phyloP scores from a whole-genome alignment of 2,797 vertebrate species.

The Picus viridis region DNA sequence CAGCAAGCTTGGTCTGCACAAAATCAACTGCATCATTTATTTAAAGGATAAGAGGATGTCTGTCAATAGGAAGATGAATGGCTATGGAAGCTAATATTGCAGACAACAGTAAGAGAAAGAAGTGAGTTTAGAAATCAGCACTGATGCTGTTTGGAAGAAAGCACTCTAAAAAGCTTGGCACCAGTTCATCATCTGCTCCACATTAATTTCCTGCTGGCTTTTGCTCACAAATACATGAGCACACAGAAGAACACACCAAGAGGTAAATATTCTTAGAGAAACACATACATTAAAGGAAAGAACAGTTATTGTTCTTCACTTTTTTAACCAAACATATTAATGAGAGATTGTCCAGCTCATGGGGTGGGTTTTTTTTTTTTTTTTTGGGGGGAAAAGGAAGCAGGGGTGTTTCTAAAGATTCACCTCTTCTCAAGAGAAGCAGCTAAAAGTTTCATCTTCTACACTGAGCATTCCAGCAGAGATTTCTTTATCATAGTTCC shows the following conservation, averaged over 20 bases:
- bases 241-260: neutral
- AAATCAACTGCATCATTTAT: constrained; percentile 37
- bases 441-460: neutral
- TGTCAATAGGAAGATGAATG: constrained; percentile 33
- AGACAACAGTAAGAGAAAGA: neutral
- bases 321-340: neutral
- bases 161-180: neutral
- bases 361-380: too few relatives aligned
- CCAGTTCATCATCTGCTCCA: neutral
- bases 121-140: neutral
- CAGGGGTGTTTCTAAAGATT: neutral
- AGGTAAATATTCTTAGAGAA: neutral
- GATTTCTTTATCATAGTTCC: neutral
- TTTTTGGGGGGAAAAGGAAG: too few relatives aligned
- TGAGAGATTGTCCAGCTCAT: neutral
- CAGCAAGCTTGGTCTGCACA: neutral
- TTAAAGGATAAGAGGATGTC: constrained; percentile 4
- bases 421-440: neutral
- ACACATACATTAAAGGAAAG: neutral
- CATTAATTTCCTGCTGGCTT: neutral
- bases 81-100: neutral
- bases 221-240: neutral
- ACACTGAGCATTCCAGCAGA: neutral
- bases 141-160: neutral
- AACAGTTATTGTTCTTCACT: neutral